Percentiles rank a stretch among this genome's conserved stretches.
These are phyloP conservation scores for Sarcophaga bullata DNA, from an alignment of 1,140 invertebrate species.

Conservation along the genomic window DNA sequence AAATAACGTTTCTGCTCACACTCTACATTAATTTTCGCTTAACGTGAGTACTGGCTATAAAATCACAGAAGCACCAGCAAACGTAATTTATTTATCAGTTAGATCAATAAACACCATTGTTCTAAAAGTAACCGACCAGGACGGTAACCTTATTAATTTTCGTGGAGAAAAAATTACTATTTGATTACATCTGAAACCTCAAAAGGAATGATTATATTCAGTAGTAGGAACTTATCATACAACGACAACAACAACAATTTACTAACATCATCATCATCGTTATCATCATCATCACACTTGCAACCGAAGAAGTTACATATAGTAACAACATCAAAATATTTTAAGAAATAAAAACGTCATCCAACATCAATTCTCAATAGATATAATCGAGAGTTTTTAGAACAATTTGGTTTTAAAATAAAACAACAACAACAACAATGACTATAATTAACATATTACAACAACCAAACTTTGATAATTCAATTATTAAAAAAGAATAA, in stretches of 20 bases:
- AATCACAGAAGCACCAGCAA: constrained; percentile 53
- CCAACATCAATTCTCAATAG: not conserved
- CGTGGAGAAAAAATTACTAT: not conserved
- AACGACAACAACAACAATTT: not conserved
- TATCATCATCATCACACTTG: too few relatives aligned
- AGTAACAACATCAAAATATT: not conserved
- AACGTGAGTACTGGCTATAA: constrained; percentile 51
- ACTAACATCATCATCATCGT: not conserved
- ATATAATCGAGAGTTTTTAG: constrained; percentile 12
- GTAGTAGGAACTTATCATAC: too few relatives aligned
- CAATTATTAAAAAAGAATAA: too few relatives aligned
- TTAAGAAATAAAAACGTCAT: not conserved
- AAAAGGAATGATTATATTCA: constrained; percentile 17
- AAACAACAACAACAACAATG: not conserved
- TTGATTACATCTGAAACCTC: constrained; percentile 26
- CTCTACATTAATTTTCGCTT: constrained; percentile 57
- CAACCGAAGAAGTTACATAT: not conserved
- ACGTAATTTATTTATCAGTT: constrained; percentile 60
- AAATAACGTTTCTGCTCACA: constrained; percentile 52
- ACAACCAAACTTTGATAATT: too few relatives aligned
- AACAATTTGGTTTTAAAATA: not conserved
- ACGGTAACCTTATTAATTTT: not conserved
- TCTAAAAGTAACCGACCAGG: constrained; percentile 24
- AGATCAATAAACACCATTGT: not conserved
- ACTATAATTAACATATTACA: too few relatives aligned